Evolutionary conservation across 30 jellyfish, hydroid and myxozoan species (phyloP), one percentile per base, ranked within the genome.

Genomic region (Aurelia sp.): DNA sequence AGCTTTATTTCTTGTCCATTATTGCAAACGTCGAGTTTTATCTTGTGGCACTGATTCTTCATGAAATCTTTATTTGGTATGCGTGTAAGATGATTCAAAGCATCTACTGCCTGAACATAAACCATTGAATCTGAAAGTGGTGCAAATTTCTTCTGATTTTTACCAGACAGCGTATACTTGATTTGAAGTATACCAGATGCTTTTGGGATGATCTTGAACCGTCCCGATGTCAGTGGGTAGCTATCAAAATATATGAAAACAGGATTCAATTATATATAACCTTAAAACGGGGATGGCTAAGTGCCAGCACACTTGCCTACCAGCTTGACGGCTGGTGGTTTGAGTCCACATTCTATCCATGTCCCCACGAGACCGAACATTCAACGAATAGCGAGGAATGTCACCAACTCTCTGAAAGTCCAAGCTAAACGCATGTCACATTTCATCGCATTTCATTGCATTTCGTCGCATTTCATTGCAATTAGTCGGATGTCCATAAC

Each of bases 131-230:
- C 96, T 57, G 65, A 63, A 47, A 80, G 70, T 35, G 52, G 72
- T 1, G 79, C 21, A 67, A 88, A 78, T 12, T 63, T 64, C 44
- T 61, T 38, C 24, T 81, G 64, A 80, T 82, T 80, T 8, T 65
- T 35, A 3, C 96, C 96, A 35, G 90, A 70, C 30, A 88, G 65
- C 13, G 51, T 63, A 73, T 88, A 88, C 30, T 30, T 74, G 48
- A 88, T 70, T 20, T 81, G 71, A 18, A 88, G 33, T 15, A 78
- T 62, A 17, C 96, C 96, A 53, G 85, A 55, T n/a, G 55, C 59
- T 41, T 67, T 67, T 0, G 96, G 90, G 2, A 15, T 60, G 21
- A 88, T 75, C 52, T 31, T 78, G 76, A 88, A 78, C 53, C 30
- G 53, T 40, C 57, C 88, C 15, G 57, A n/a, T 8, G 91, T 41